Evolutionary conservation across 1,140 invertebrate species (phyloP), one percentile per base, ranked within the genome.

Genomic region (Penaeus chinensis): DNA sequence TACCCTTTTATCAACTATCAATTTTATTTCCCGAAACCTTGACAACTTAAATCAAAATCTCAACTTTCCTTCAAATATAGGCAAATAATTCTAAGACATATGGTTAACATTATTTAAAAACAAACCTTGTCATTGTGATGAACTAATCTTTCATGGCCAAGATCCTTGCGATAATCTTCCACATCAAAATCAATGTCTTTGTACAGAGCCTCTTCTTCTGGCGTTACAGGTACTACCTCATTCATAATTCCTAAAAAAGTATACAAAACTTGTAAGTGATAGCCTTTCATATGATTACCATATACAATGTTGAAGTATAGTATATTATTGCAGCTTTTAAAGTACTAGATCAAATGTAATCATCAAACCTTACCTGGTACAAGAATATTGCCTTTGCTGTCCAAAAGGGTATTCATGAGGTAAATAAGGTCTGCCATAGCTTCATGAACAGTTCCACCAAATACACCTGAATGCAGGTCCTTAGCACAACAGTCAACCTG

Each of bases 381-480:
- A 5, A 96, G 92, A 90, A 99, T 98, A 87, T 95, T 95, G 24
- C 96, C 97, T 90, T 98, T 94, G 86, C 95, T 94, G 92, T 98
- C 96, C 3, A 97, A 94, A 22, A 99, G 92, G n/a, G 94, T 94
- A 90, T 95, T 95, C 92, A 99, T 93, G 37, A 99, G 91, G 91
- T 96, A 96, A 83, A 98, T 95, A 27, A 99, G 93, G 93, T 98
- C 97, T 11, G 95, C 92, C 96, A 99, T 97, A 0, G 95, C 97
- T 94, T 97, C 96, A 90, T 96, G 94, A 90, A 98, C 95, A 84
- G 96, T 95, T 54, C 98, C 98, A 32, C 98, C 98, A 93, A 96
- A 99, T 7, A 97, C 95, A 54, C 98, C 98, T 92, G 97, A 99
- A 92, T 99, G 98, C 22, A 99, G 92, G 94, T 99, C 99, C 93